Evolutionary conservation across 2,797 vertebrate genomes (phyloP).

Genomic region (Zenarchopterus dispar): DNA sequence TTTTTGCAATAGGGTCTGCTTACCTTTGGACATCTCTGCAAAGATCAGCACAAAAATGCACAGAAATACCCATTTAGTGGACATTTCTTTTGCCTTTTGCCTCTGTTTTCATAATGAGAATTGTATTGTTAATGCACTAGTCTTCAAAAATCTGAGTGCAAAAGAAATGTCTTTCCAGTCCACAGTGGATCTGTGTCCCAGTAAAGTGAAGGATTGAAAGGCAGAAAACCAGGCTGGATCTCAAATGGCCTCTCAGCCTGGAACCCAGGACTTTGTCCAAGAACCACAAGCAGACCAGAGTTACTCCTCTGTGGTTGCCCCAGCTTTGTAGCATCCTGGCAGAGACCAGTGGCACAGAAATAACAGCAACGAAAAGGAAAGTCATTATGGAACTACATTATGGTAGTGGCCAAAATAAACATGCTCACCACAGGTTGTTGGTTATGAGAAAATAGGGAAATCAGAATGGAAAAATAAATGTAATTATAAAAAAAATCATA

Average conservation of each 20-base stretch:
- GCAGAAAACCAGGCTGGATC: constrained; percentile 37
- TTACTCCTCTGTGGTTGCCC: constrained; percentile 66
- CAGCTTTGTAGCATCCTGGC: constrained; percentile 68
- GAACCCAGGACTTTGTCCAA: constrained; percentile 60
- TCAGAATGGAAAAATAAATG: constrained; percentile 55
- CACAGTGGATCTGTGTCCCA: constrained; percentile 34
- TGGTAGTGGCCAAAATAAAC: constrained; percentile 71
- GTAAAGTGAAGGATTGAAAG: constrained; percentile 58
- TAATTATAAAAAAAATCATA: constrained; percentile 52
- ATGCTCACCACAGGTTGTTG: constrained; percentile 30
- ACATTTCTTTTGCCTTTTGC: constrained; percentile 26
- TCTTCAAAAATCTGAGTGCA: constrained; percentile 29
- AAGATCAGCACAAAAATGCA: constrained; percentile 51
- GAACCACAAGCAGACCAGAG: constrained; percentile 75
- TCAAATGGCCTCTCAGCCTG: constrained; percentile 55
- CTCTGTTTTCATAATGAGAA: constrained; percentile 35
- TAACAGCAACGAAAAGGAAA: constrained; percentile 78
- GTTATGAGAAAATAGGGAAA: constrained; percentile 44
- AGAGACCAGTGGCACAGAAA: constrained; percentile 70
- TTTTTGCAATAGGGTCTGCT: constrained; percentile 51
- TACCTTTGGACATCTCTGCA: constrained; percentile 61
- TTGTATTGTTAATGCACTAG: constrained; percentile 28
- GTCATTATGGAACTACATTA: constrained; percentile 70
- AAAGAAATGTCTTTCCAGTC: constrained; percentile 39
- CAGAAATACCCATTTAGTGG: constrained; percentile 3